Percentiles rank a stretch among this genome's conserved stretches.
Evolutionary conservation across 2,113 vertebrate genomes (phyloP).

Genomic region (Aegithalos caudatus): DNA sequence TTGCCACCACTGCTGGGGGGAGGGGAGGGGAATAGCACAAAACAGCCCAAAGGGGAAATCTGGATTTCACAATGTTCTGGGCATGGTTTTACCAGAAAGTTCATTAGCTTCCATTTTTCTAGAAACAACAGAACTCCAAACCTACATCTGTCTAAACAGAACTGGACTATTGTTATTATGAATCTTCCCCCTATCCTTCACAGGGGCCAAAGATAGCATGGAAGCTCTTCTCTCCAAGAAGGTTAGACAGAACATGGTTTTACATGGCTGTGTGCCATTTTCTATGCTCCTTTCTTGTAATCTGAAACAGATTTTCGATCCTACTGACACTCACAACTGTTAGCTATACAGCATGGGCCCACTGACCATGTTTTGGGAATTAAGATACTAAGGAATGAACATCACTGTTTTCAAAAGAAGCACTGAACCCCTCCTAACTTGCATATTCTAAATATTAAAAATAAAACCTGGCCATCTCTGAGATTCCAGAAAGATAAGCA

Average conservation of each 20-base stretch:
- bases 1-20: background rate
- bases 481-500: background rate
- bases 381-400: background rate
- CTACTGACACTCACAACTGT: background rate
- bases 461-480: background rate
- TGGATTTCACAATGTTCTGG: background rate
- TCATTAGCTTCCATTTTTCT: background rate
- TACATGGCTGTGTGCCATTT: background rate
- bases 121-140: background rate
- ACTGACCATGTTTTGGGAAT: background rate
- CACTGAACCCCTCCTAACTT: background rate
- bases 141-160: background rate
- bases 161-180: background rate
- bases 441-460: background rate
- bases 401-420: background rate
- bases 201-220: background rate
- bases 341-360: background rate
- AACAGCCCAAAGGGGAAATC: background rate
- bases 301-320: background rate
- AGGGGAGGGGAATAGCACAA: rapidly evolving
- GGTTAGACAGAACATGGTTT: background rate
- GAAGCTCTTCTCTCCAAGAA: background rate
- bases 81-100: background rate
- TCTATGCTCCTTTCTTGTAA: background rate
- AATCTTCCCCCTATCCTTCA: background rate